Conservation (phyloP, 2,113 vertebrate species). For the Benitochromis conjunctus region DNA sequence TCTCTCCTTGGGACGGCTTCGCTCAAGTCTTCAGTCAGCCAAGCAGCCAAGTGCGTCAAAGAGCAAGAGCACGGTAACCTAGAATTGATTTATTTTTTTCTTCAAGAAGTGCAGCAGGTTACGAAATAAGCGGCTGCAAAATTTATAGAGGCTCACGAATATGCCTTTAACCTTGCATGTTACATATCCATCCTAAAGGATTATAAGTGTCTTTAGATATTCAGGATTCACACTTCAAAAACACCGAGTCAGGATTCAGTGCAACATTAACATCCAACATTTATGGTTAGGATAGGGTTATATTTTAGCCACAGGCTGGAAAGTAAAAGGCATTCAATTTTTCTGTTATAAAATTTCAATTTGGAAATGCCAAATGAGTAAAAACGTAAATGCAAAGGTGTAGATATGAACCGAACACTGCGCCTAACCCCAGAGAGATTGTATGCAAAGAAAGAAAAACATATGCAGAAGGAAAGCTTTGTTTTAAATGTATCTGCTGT, state of each 20-base stretch:
- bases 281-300: not conserved
- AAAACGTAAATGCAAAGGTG: not conserved
- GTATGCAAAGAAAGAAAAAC: accelerated
- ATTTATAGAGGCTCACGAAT: not conserved
- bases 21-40: not conserved
- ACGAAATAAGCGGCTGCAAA: not conserved
- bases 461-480: not conserved
- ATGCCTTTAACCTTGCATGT: not conserved
- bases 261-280: accelerated
- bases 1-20: not conserved
- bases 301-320: not conserved
- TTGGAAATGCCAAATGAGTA: not conserved
- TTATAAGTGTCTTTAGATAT: not conserved
- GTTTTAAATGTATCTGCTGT: not conserved
- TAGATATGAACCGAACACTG: not conserved
- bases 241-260: not conserved
- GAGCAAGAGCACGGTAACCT: not conserved
- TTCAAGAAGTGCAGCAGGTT: not conserved
- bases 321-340: accelerated
- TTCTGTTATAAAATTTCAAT: not conserved
- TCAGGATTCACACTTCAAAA: not conserved
- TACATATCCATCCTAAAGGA: not conserved
- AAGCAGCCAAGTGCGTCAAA: not conserved
- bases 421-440: not conserved
- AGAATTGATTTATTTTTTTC: not conserved